phyloP scores from a whole-genome alignment of 2,888 invertebrate genomes.

The Hirtodrosophila trivittata region DNA sequence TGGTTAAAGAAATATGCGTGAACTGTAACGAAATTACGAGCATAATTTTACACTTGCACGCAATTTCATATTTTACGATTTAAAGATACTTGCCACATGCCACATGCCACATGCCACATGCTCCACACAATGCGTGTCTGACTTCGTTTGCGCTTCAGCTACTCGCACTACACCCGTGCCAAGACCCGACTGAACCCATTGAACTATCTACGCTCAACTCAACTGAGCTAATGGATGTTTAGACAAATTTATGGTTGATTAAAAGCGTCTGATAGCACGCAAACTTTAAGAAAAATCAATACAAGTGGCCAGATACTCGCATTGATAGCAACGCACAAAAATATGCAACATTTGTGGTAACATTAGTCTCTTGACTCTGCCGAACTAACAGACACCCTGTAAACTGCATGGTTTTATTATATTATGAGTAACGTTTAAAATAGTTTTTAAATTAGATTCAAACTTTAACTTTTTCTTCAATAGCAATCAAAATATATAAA shows the following conservation, averaged over 20 bases:
- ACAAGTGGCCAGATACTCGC: not conserved
- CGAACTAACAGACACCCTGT: not conserved
- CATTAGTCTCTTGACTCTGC: not conserved
- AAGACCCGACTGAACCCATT: conserved; percentile 24
- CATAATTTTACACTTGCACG: conserved; percentile 75
- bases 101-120: conserved; percentile 15
- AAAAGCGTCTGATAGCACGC: conserved; percentile 70
- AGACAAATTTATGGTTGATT: conserved; percentile 70
- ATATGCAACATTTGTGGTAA: conserved; percentile 34
- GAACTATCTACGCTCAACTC: conserved; percentile 29
- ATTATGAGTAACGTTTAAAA: not conserved
- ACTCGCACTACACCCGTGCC: not conserved
- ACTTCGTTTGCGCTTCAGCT: conserved; percentile 29
- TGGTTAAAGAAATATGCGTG: conserved; percentile 68
- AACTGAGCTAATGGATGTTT: conserved; percentile 54
- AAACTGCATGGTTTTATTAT: too few relatives aligned
- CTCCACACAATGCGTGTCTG: conserved; percentile 47
- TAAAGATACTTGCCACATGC: conserved; percentile 49
- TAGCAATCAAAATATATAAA: too few relatives aligned
- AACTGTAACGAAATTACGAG: conserved; percentile 71
- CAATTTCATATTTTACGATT: conserved; percentile 76
- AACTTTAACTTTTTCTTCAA: too few relatives aligned
- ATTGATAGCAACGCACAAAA: conserved; percentile 42
- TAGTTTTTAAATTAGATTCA: not conserved
- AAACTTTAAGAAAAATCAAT: conserved; percentile 47